These are phyloP conservation scores for Amphipyra berbera DNA, from an alignment of 2,888 invertebrate genomes.

Conservation along the genomic window DNA sequence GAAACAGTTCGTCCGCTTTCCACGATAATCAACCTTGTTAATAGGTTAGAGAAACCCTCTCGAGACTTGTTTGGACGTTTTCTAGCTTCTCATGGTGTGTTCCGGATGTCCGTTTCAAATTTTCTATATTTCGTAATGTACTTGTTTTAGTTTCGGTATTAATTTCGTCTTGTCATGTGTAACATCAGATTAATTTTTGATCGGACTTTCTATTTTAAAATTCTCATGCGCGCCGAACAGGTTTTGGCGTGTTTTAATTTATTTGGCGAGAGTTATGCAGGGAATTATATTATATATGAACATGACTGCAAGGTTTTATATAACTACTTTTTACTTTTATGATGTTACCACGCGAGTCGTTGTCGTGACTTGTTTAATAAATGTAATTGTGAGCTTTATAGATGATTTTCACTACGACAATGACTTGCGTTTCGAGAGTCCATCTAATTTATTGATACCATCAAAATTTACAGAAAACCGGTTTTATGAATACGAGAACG, in stretches of 20 bases:
- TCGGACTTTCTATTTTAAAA: conserved; percentile 81
- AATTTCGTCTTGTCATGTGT: conserved; percentile 49
- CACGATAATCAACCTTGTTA: conserved; percentile 82
- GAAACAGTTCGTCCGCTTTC: conserved; percentile 83
- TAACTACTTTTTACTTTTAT: conserved; percentile 75
- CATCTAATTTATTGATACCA: conserved; percentile 40
- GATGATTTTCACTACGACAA: conserved; percentile 54
- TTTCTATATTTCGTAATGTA: conserved; percentile 57
- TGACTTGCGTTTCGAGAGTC: conserved; percentile 33
- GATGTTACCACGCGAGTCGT: conserved; percentile 53
- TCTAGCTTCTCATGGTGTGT: conserved; percentile 74
- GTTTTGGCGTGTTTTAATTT: conserved; percentile 74
- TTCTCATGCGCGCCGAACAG: conserved; percentile 67
- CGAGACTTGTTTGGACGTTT: conserved; percentile 75
- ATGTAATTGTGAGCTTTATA: conserved; percentile 47
- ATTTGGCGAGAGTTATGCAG: conserved; percentile 74
- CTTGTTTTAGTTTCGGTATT: conserved; percentile 50
- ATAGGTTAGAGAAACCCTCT: conserved; percentile 85
- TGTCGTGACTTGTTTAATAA: conserved; percentile 49
- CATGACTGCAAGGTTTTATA: conserved; percentile 69
- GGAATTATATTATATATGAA: conserved; percentile 68
- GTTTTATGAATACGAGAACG: conserved; percentile 62
- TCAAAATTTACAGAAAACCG: conserved; percentile 58
- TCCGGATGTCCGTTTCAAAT: conserved; percentile 72
- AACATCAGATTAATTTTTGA: conserved; percentile 56